These are phyloP conservation scores for Bombus consobrinus DNA, from an alignment of 1,140 invertebrate genomes.

Conservation along the genomic window DNA sequence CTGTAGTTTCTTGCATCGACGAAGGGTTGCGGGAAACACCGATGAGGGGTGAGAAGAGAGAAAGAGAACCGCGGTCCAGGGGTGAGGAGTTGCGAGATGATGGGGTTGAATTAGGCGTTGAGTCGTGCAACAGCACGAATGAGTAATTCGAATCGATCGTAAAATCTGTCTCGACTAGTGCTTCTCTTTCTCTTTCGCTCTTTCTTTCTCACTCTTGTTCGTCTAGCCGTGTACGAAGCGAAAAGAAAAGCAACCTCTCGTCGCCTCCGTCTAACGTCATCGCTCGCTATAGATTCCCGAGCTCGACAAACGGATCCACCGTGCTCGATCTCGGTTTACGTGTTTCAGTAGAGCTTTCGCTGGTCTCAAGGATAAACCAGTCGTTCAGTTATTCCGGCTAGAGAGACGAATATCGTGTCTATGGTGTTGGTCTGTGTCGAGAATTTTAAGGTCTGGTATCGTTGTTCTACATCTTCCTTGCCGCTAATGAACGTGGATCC, in stretches of 20 bases:
- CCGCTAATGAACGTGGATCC: not conserved
- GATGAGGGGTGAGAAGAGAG: not conserved
- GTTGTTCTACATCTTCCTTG: not conserved
- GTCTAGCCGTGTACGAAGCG: not conserved
- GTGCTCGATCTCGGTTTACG: not conserved
- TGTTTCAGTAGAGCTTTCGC: not conserved
- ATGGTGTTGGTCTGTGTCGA: not conserved
- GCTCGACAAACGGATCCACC: not conserved
- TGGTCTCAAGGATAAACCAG: not conserved
- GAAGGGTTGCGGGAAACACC: conserved; percentile 7
- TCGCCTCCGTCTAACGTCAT: conserved; percentile 37
- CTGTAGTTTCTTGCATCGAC: conserved; percentile 10
- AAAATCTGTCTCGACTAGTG: conserved; percentile 52
- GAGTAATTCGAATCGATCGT: conserved; percentile 61
- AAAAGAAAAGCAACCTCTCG: conserved; percentile 1
- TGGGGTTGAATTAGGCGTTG: conserved; percentile 56
- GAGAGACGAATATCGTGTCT: not conserved
- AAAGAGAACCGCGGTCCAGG: not conserved
- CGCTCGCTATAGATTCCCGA: conserved; percentile 23
- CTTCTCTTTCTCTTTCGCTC: not conserved
- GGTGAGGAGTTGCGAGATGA: not conserved
- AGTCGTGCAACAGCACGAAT: conserved; percentile 48
- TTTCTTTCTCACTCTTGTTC: not conserved
- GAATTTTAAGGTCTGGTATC: not conserved
- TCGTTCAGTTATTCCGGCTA: not conserved